Percentiles rank a stretch among this genome's conserved stretches.
These are phyloP conservation scores for Catalaphyllia jardinei DNA, from an alignment of 64 coral and sea anemone species.

Conservation along the genomic window DNA sequence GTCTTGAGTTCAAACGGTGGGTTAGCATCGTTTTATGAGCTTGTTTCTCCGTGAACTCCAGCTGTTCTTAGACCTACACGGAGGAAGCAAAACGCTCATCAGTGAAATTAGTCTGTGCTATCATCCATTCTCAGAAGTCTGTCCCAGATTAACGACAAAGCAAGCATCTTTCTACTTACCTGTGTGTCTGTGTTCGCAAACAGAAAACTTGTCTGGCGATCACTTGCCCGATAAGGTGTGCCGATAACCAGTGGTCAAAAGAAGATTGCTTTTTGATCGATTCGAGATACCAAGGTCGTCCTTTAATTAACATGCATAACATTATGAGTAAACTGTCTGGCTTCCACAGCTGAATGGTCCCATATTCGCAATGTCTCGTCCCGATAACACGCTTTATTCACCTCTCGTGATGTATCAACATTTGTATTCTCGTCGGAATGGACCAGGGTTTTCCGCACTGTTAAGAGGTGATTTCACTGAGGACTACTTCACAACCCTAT, in stretches of 20 bases:
- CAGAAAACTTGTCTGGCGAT: neutral
- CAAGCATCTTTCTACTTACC: neutral
- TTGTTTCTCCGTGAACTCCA: neutral
- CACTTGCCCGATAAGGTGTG: neutral
- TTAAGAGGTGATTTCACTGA: neutral
- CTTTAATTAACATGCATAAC: neutral
- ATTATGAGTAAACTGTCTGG: neutral
- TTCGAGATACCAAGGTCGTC: neutral
- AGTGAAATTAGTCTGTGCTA: neutral
- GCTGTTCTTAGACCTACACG: neutral
- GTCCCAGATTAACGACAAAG: neutral
- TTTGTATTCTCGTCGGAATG: neutral
- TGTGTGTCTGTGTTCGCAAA: neutral
- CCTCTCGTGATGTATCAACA: neutral
- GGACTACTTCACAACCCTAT: neutral
- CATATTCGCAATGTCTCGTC: neutral
- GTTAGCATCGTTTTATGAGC: neutral
- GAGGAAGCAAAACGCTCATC: neutral
- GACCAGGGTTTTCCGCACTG: neutral
- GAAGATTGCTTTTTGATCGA: slow-evolving; percentile 4
- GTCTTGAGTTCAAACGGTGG: neutral
- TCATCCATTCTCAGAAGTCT: neutral
- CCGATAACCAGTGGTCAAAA: neutral
- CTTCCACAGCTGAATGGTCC: neutral
- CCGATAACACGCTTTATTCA: neutral